Base-by-base conservation (phyloP, 2,797 vertebrate genomes). In the Coregonus sp. region DNA sequence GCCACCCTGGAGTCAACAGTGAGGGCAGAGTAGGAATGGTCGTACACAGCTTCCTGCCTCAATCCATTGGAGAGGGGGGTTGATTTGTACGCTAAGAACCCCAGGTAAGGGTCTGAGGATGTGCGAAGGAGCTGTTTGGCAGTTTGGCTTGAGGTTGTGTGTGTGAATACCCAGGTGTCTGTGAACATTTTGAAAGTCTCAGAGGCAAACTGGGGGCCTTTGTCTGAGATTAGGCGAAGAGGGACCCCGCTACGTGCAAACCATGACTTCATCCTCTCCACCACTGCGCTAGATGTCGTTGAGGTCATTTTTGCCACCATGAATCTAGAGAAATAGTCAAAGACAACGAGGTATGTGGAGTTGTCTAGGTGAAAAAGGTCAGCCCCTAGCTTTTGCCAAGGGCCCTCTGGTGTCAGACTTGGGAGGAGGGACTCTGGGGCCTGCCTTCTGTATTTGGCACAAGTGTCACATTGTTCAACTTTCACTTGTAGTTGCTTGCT, bases 111-210 rank as follows among this genome's bases (percentile, higher is more conserved):
- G 40, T 75, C 63, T 67, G 65, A 33, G 1, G 66, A 18, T 68
- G 35, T 33, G 11, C 16, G 1, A n/a, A 67, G 51, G 33, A 75
- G 61, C 20, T 37, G 35, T 33, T 75, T 75, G 7, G 31, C 37
- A 9, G 63, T 50, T 5, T 25, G 35, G 40, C 35, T 65, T 25
- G n/a, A n/a, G 51, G 74, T 35, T 20, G 31, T 75, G 47, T 56
- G 47, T 35, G 18, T 52, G 66, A 69, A 75, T 18, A 51, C 50
- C 3, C n/a, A 67, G 40, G 70, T 72, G 29, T 75, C 37, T 47
- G 40, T 9, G 40, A 47, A 11, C 7, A 54, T 54, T 18, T 54
- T 54, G 16, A 14, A 54, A 54, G 7, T 47, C 40, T 47, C 7
- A 18, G 52, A 54, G 52, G 52, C 12, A 18, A 54, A 18, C 52